A percentile compares a stretch with the other conserved stretches of the same genome.
These are phyloP conservation scores for Rhabdomys pumilio DNA, from an alignment of 2,797 vertebrate species.

Conservation along the genomic window DNA sequence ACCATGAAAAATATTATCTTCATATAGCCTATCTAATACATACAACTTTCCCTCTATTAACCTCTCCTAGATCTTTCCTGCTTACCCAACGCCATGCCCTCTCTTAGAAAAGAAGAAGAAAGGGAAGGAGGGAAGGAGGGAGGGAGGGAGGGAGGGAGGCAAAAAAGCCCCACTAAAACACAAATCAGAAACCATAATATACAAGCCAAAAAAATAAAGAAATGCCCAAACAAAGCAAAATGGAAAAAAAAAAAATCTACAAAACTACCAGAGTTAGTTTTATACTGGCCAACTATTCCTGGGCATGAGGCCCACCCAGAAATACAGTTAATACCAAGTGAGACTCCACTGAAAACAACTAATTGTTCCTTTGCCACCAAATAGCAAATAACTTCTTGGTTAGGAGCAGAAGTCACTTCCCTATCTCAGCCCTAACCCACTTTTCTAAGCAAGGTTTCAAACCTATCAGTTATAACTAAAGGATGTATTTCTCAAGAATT, in stretches of 20 bases:
- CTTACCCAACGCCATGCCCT: background rate
- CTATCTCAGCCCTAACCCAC: slow-evolving; percentile 10
- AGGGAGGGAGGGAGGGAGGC: background rate
- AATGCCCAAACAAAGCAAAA: background rate
- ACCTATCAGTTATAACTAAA: slow-evolving; percentile 60
- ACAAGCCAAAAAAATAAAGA: background rate
- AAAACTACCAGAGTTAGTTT: background rate
- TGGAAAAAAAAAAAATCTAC: background rate
- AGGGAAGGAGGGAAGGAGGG: fast-evolving
- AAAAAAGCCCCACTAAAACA: background rate
- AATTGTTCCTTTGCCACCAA: background rate
- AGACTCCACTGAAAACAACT: background rate
- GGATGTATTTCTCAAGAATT: background rate
- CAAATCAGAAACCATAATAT: background rate
- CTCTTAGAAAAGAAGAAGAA: background rate
- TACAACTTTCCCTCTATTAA: background rate
- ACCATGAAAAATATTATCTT: background rate
- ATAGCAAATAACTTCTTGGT: background rate
- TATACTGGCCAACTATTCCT: background rate
- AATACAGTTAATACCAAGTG: background rate
- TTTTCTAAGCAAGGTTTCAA: slow-evolving; percentile 76
- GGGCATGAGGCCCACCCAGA: background rate
- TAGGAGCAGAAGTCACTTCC: background rate
- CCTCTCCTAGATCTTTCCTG: background rate
- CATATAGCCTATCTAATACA: background rate